These are phyloP conservation scores for Anhinga anhinga DNA, from an alignment of 2,113 vertebrate species.

Conservation along the genomic window DNA sequence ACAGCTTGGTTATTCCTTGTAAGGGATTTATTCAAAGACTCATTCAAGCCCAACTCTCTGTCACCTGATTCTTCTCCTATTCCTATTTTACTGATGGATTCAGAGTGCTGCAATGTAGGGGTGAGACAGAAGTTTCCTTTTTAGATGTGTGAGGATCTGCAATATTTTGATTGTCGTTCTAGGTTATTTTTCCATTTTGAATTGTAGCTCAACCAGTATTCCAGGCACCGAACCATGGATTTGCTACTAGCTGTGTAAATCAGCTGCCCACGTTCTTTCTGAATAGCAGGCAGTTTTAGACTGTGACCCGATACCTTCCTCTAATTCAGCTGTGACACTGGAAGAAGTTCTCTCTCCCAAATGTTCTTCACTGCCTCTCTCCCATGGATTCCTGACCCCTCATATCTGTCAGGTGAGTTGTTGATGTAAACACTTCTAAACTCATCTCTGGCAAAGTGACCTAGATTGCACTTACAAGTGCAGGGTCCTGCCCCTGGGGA, in stretches of 20 bases:
- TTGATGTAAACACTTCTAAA: not conserved
- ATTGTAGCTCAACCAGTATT: not conserved
- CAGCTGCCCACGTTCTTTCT: not conserved
- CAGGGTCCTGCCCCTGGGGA: too few relatives aligned
- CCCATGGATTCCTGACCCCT: not conserved
- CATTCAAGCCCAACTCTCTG: not conserved
- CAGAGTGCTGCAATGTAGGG: not conserved
- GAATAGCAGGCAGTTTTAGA: not conserved
- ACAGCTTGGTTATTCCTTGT: not conserved
- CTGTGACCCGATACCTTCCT: not conserved
- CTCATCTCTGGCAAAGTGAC: not conserved
- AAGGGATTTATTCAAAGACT: not conserved
- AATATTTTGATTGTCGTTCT: not conserved
- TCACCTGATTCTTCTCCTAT: not conserved
- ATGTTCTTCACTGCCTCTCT: not conserved
- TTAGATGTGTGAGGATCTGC: not conserved
- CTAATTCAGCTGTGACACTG: not conserved
- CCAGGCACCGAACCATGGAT: rapidly evolving
- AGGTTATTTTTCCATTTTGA: not conserved
- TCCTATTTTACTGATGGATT: not conserved
- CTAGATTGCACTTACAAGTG: not conserved
- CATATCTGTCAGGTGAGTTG: not conserved
- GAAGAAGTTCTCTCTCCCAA: not conserved
- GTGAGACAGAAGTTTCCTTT: not conserved
- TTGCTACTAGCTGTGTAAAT: not conserved